These are phyloP conservation scores for Calameuta idolon DNA, from an alignment of 2,888 invertebrate species.

Conservation along the genomic window DNA sequence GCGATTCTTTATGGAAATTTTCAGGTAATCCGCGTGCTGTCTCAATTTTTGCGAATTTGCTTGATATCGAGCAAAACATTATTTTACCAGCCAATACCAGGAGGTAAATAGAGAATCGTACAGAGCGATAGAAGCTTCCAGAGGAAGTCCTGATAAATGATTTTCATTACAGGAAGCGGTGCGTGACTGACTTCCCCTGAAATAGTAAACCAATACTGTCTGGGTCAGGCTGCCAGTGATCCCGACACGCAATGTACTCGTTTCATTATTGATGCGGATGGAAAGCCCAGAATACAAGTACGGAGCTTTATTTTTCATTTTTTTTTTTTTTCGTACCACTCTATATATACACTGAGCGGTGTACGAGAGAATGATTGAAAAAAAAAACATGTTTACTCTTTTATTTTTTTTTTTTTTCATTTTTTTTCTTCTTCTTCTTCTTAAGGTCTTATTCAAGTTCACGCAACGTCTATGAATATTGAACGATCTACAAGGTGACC, in stretches of 20 bases:
- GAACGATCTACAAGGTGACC: not conserved
- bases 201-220: slow-evolving; percentile 2
- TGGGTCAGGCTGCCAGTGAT: not conserved
- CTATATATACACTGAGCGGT: not conserved
- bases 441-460: not conserved
- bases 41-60: not conserved
- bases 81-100: not conserved
- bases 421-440: not conserved
- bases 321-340: not conserved
- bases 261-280: not conserved
- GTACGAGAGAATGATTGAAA: too few relatives aligned
- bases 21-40: not conserved
- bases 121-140: not conserved
- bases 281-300: not conserved
- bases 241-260: not conserved
- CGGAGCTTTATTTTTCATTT: not conserved
- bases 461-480: not conserved
- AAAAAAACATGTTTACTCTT: too few relatives aligned
- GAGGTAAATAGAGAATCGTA: not conserved
- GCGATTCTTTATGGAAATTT: not conserved
- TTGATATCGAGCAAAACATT: not conserved
- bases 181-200: not conserved
- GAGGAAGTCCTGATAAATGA: not conserved
- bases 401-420: not conserved
- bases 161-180: not conserved